These are phyloP conservation scores for Phaedon cochleariae DNA, from an alignment of 2,888 invertebrate species.

Conservation along the genomic window DNA sequence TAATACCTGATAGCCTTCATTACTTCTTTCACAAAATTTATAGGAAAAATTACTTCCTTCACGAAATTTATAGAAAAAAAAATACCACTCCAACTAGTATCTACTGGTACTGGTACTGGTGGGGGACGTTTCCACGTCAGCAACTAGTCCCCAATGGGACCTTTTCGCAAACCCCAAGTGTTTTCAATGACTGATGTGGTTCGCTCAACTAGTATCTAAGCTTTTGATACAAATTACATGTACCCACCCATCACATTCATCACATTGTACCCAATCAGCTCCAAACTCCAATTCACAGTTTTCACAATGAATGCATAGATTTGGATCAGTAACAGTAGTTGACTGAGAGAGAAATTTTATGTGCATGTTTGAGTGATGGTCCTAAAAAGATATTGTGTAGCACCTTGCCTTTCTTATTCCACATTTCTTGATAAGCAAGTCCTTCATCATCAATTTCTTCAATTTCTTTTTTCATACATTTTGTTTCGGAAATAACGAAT, in stretches of 20 bases:
- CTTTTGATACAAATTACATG: constrained; percentile 18
- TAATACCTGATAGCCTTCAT: too few relatives aligned
- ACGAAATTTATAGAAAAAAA: too few relatives aligned
- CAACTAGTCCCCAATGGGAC: too few relatives aligned
- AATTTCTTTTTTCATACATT: neutral
- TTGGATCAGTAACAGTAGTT: neutral
- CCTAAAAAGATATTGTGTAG: constrained; percentile 5
- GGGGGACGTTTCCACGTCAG: too few relatives aligned
- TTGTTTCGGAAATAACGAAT: neutral
- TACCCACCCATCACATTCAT: constrained; percentile 24
- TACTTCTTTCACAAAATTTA: constrained; percentile 2
- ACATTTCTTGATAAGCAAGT: constrained; percentile 7
- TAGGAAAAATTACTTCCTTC: constrained; percentile 3
- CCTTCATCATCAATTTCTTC: neutral
- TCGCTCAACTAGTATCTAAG: neutral
- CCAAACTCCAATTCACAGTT: constrained; percentile 6
- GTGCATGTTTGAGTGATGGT: neutral
- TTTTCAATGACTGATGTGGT: too few relatives aligned
- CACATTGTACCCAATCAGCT: constrained; percentile 24
- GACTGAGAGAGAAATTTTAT: neutral
- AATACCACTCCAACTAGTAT: too few relatives aligned
- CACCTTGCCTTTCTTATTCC: neutral
- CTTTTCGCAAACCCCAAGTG: too few relatives aligned
- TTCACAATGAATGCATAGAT: constrained; percentile 22
- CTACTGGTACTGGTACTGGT: too few relatives aligned